These are phyloP conservation scores for Falco punctatus DNA, from an alignment of 2,113 vertebrate genomes.

Conservation along the genomic window DNA sequence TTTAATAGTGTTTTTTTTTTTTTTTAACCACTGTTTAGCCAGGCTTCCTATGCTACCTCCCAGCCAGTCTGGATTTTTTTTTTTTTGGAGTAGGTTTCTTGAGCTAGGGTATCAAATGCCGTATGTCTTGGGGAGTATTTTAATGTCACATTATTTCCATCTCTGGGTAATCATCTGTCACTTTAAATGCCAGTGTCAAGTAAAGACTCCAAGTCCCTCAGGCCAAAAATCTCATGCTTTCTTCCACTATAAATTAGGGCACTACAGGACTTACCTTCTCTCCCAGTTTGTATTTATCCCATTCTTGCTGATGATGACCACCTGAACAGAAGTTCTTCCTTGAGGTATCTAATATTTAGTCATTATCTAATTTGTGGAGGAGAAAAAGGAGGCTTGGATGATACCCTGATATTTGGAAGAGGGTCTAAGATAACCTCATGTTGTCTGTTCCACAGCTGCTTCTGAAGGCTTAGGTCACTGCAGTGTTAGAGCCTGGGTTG, in stretches of 20 bases:
- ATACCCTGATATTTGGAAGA: background rate
- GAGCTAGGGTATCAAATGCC: constrained; percentile 7
- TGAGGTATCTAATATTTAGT: background rate
- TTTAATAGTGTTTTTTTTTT: background rate
- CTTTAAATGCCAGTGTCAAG: constrained; percentile 51
- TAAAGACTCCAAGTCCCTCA: constrained; percentile 42
- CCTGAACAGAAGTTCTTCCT: background rate
- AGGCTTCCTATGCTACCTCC: background rate
- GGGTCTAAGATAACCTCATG: background rate
- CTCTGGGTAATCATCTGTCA: constrained; percentile 51
- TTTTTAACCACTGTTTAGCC: background rate
- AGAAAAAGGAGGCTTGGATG: background rate
- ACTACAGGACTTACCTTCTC: background rate
- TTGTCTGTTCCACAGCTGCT: background rate
- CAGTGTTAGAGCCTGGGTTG: background rate
- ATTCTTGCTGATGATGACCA: background rate
- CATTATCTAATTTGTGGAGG: background rate
- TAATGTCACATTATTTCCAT: constrained; percentile 54
- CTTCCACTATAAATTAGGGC: constrained; percentile 37
- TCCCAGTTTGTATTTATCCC: background rate
- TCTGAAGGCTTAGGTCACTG: background rate
- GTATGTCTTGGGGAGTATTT: constrained; percentile 50
- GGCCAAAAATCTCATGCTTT: constrained; percentile 53
- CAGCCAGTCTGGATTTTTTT: background rate
- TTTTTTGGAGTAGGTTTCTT: background rate